phyloP scores from a whole-genome alignment of 2,113 vertebrate genomes.

The Chionomys nivalis region DNA sequence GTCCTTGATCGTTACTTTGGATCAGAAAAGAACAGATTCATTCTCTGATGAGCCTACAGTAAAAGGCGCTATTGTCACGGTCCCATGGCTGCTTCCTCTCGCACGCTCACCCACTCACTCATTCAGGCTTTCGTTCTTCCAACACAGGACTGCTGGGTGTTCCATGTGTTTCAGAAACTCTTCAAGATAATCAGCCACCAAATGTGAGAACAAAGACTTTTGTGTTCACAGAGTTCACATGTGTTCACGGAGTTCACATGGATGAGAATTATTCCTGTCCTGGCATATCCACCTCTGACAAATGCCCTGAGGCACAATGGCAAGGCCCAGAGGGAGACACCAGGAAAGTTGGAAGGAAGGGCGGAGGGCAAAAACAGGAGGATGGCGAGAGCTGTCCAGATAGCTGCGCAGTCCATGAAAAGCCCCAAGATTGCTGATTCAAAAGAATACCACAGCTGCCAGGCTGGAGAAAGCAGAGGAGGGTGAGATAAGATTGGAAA shows the following conservation, averaged over 20 bases:
- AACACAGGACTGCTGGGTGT: background rate
- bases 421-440: background rate
- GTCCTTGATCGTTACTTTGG: no score
- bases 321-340: background rate
- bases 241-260: background rate
- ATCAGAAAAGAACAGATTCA: background rate
- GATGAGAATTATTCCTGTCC: background rate
- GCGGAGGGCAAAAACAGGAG: background rate
- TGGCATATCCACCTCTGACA: background rate
- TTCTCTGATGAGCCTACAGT: background rate
- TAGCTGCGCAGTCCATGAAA: rapidly evolving
- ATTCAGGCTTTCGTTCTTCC: background rate
- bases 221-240: background rate
- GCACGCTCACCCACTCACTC: background rate
- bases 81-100: background rate
- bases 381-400: background rate
- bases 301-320: background rate
- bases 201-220: background rate
- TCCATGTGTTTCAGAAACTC: background rate
- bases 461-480: background rate
- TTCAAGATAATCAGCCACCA: background rate
- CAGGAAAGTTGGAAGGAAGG: background rate
- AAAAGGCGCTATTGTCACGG: background rate
- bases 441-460: background rate
- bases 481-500: background rate